A percentile compares a stretch with the other conserved stretches of the same genome.
Conservation (phyloP, 2,797 vertebrate species). For the Neomorphus geoffroyi region DNA sequence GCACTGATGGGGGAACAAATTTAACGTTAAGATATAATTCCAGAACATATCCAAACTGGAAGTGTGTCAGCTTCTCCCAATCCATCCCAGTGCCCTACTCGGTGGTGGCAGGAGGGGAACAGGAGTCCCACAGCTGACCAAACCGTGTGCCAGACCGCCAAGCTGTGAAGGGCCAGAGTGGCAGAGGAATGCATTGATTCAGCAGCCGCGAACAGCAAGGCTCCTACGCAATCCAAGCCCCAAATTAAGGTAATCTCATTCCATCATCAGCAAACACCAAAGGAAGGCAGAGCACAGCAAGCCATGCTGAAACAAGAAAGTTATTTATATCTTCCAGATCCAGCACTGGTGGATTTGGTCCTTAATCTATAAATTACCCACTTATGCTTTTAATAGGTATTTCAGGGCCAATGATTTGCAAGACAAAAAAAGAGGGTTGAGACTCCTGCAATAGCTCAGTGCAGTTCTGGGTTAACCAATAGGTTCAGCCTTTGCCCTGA, state of each 20-base stretch:
- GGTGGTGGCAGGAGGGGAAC: background rate
- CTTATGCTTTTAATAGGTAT: slow-evolving; percentile 53
- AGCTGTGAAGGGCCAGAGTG: background rate
- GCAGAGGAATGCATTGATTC: slow-evolving; percentile 56
- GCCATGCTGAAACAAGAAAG: slow-evolving; percentile 49
- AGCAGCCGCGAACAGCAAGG: slow-evolving; percentile 27
- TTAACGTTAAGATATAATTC: background rate
- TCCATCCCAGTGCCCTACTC: background rate
- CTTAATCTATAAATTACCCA: slow-evolving; percentile 61
- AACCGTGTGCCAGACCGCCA: background rate
- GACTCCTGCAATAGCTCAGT: background rate
- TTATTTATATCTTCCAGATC: slow-evolving; percentile 63
- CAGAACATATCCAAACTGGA: background rate
- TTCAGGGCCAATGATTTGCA: slow-evolving; percentile 59
- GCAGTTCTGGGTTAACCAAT: slow-evolving; percentile 29
- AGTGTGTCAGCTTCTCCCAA: background rate
- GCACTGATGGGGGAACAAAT: background rate
- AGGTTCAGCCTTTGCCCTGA: slow-evolving; percentile 18
- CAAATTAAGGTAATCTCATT: slow-evolving; percentile 63
- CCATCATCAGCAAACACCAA: slow-evolving; percentile 61
- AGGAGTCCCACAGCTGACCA: slow-evolving; percentile 14
- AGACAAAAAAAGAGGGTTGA: slow-evolving; percentile 30
- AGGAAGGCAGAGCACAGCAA: slow-evolving; percentile 54
- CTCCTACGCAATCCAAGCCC: slow-evolving; percentile 50
- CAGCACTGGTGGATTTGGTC: slow-evolving; percentile 50